These are phyloP conservation scores for Lepetodrilus schrolli DNA, from an alignment of 2,888 invertebrate species.

Conservation along the genomic window DNA sequence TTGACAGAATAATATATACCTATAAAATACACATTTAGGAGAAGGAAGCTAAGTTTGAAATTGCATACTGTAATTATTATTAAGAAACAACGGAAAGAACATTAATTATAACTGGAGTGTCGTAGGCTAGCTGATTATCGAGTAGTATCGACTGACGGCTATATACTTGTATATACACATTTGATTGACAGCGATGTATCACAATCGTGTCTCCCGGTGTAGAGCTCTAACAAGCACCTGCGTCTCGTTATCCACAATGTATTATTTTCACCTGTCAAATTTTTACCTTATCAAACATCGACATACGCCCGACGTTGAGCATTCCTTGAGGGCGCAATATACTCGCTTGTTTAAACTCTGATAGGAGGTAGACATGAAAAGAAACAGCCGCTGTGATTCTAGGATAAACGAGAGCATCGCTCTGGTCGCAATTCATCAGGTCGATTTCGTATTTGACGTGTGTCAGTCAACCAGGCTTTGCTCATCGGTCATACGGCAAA, in stretches of 20 bases:
- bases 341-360: background rate
- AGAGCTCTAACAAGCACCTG: background rate
- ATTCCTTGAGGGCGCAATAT: background rate
- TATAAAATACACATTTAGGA: too few species aligned
- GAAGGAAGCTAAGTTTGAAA: too few species aligned
- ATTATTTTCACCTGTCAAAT: constrained; percentile 18
- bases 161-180: background rate
- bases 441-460: constrained; percentile 1
- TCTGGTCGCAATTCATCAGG: background rate
- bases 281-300: constrained; percentile 13
- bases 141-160: background rate
- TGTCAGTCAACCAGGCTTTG: background rate
- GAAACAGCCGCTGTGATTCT: background rate
- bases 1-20: too few species aligned
- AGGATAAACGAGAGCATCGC: background rate
- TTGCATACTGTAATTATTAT: too few species aligned
- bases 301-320: background rate
- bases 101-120: too few species aligned
- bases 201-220: constrained; percentile 6
- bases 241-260: constrained; percentile 7
- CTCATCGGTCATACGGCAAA: background rate
- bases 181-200: background rate
- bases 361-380: constrained; percentile 11
- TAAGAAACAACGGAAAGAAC: too few species aligned
- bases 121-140: background rate